A percentile compares a stretch with the other conserved stretches of the same genome.
phyloP scores from a whole-genome alignment of 2,113 vertebrate genomes.

The Nyctereutes procyonoides region DNA sequence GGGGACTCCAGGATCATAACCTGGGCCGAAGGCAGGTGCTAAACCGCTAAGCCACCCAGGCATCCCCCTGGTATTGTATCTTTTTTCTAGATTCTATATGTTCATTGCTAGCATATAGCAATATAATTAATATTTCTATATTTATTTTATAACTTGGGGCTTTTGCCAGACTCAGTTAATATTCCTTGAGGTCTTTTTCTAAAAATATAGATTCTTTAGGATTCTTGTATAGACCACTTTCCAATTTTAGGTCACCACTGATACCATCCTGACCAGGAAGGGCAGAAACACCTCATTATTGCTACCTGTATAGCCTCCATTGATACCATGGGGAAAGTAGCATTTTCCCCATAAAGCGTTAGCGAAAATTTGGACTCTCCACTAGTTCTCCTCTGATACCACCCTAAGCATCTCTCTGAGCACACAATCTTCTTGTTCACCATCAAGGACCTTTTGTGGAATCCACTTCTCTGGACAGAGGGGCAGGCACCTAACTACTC shows the following conservation, averaged over 20 bases:
- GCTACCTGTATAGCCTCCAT: accelerated
- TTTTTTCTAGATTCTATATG: background rate
- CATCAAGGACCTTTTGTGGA: background rate
- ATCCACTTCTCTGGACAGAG: background rate
- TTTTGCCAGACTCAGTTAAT: background rate
- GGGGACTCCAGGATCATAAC: too few species aligned
- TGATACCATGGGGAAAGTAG: background rate
- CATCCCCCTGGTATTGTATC: background rate
- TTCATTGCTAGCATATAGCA: background rate
- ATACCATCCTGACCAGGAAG: background rate
- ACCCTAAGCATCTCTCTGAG: background rate
- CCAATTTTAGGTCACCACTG: background rate
- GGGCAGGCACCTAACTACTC: accelerated
- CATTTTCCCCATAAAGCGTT: background rate
- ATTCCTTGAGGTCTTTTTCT: background rate
- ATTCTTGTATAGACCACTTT: background rate
- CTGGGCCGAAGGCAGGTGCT: too few species aligned
- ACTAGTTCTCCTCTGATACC: accelerated
- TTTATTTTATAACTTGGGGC: background rate
- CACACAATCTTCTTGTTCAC: background rate
- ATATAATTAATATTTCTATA: background rate
- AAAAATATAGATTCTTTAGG: background rate
- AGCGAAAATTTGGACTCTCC: background rate
- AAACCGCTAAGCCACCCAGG: too few species aligned
- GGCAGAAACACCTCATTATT: too few species aligned